These are phyloP conservation scores for Forbesichthys agassizii DNA, from an alignment of 2,113 vertebrate genomes.

Conservation along the genomic window DNA sequence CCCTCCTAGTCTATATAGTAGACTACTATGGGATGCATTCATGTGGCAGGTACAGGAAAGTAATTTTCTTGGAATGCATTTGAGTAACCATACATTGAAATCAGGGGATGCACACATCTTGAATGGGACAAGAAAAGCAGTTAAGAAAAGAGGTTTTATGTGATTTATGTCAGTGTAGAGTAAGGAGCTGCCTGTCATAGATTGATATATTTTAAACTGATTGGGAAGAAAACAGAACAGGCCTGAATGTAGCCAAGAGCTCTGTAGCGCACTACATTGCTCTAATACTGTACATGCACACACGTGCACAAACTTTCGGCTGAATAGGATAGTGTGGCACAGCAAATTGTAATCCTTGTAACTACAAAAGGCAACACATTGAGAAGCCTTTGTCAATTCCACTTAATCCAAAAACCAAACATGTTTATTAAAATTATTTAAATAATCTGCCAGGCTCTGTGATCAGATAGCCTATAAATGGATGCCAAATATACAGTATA, in stretches of 20 bases:
- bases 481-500: neutral
- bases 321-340: conserved; percentile 33
- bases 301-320: conserved; percentile 22
- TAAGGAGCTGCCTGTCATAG: too few species aligned
- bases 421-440: conserved; percentile 56
- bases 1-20: neutral
- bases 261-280: neutral
- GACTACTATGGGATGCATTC: neutral
- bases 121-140: too few species aligned
- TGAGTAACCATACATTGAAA: too few species aligned
- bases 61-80: too few species aligned
- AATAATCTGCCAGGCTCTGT: conserved; percentile 32
- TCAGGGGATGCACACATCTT: too few species aligned
- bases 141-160: too few species aligned
- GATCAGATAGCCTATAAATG: neutral
- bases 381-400: conserved; percentile 52
- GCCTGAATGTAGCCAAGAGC: too few species aligned
- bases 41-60: neutral
- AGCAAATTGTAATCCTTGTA: conserved; percentile 52
- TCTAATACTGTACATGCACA: neutral
- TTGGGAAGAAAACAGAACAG: too few species aligned
- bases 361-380: conserved; percentile 51
- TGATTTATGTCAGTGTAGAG: too few species aligned
- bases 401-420: conserved; percentile 54
- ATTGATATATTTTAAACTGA: too few species aligned